Conservation (phyloP, 2,888 invertebrate species). For the Magallana nippona region DNA sequence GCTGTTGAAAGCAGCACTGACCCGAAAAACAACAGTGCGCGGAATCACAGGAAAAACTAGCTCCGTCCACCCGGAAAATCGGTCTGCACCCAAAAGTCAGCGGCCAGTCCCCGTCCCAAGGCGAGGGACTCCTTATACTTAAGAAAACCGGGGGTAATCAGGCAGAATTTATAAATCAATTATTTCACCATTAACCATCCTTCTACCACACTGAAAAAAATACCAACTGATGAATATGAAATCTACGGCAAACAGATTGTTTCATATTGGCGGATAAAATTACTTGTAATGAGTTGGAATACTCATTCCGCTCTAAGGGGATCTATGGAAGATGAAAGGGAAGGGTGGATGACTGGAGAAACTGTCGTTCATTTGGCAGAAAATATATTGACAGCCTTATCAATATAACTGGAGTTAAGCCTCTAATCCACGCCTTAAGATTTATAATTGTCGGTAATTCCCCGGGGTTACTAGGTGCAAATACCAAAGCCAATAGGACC, state of each 20-base stretch:
- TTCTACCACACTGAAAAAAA: not conserved
- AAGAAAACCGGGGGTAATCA: conserved; percentile 29
- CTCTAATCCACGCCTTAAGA: conserved; percentile 20
- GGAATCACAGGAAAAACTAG: not conserved
- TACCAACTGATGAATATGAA: not conserved
- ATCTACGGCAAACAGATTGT: conserved; percentile 29
- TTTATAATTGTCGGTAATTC: conserved; percentile 23
- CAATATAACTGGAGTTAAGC: conserved; percentile 10
- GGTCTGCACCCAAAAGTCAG: not conserved
- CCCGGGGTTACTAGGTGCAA: conserved; percentile 3
- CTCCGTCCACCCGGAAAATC: conserved; percentile 16
- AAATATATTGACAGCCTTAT: conserved; percentile 19
- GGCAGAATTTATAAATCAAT: conserved; percentile 40
- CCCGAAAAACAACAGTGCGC: conserved; percentile 30
- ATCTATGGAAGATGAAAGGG: conserved; percentile 30
- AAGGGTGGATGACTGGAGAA: not conserved
- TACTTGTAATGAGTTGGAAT: conserved; percentile 38
- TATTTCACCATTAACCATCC: conserved; percentile 36
- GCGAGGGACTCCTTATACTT: not conserved
- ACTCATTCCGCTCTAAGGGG: conserved; percentile 5
- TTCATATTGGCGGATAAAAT: conserved; percentile 31
- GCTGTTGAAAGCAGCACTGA: conserved; percentile 38
- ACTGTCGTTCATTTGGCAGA: conserved; percentile 6
- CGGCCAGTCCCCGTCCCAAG: not conserved
- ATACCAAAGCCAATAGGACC: conserved; percentile 9